phyloP scores from a whole-genome alignment of 2,888 invertebrate species.

The Morpho deidamia region DNA sequence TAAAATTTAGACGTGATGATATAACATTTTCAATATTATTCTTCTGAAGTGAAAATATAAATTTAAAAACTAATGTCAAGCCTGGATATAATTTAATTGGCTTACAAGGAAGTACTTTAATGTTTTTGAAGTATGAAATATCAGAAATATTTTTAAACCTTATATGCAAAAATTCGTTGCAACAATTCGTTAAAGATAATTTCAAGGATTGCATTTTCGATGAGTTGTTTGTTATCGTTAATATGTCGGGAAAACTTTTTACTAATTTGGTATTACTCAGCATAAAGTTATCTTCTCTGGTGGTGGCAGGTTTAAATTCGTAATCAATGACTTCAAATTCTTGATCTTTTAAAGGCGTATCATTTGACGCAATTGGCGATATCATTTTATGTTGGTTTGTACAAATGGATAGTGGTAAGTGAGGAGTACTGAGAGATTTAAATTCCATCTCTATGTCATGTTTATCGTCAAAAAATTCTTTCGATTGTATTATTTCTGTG shows the following conservation, averaged over 20 bases:
- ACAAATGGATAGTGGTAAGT: slow-evolving; percentile 38
- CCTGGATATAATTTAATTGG: slow-evolving; percentile 51
- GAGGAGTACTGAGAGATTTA: slow-evolving; percentile 16
- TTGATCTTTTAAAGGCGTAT: slow-evolving; percentile 29
- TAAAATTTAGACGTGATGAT: slow-evolving; percentile 43
- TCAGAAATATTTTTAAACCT: slow-evolving; percentile 47
- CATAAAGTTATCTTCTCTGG: slow-evolving; percentile 30
- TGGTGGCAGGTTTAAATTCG: slow-evolving; percentile 13
- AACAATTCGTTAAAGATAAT: slow-evolving; percentile 47
- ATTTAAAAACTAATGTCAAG: slow-evolving; percentile 38
- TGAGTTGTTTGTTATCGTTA: slow-evolving; percentile 34
- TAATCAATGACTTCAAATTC: slow-evolving; percentile 12
- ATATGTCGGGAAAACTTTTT: slow-evolving; percentile 37
- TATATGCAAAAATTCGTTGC: slow-evolving; percentile 38
- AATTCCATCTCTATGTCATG: slow-evolving; percentile 26
- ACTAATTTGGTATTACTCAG: slow-evolving; percentile 34
- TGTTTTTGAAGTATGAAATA: slow-evolving; percentile 33
- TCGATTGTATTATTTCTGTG: slow-evolving; percentile 37
- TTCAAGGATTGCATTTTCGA: slow-evolving; percentile 38
- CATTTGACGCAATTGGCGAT: slow-evolving; percentile 38
- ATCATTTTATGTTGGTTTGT: slow-evolving; percentile 48
- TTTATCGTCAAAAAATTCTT: slow-evolving; percentile 17
- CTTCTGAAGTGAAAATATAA: slow-evolving; percentile 41
- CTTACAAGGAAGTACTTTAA: slow-evolving; percentile 40
- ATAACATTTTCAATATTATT: slow-evolving; percentile 31